Conservation (phyloP, 2,888 invertebrate genomes). For the Chironomus riparius region DNA sequence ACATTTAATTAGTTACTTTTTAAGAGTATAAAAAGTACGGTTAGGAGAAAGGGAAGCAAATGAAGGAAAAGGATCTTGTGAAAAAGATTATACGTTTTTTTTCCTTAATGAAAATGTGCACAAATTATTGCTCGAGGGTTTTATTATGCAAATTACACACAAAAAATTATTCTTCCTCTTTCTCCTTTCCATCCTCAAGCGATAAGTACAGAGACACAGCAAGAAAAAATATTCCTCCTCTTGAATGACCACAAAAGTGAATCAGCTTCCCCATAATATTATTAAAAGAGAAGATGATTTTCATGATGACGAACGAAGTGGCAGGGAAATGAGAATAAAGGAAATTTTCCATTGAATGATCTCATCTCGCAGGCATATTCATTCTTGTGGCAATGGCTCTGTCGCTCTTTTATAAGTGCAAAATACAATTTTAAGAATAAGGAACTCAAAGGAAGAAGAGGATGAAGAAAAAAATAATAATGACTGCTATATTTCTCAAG, state of each 20-base stretch:
- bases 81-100: not conserved
- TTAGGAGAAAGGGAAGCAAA: not conserved
- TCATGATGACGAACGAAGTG: not conserved
- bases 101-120: slow-evolving; percentile 13
- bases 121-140: slow-evolving; percentile 12
- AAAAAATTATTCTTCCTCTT: not conserved
- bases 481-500: not conserved
- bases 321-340: not conserved
- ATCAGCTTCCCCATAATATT: not conserved
- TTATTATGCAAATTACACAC: slow-evolving; percentile 9
- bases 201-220: not conserved
- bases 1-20: slow-evolving; percentile 14
- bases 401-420: not conserved
- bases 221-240: not conserved
- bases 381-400: not conserved
- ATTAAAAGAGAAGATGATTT: not conserved
- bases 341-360: slow-evolving; percentile 8
- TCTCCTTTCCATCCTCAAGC: not conserved
- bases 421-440: not conserved
- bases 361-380: not conserved
- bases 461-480: not conserved
- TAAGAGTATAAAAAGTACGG: not conserved
- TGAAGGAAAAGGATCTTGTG: not conserved
- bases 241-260: slow-evolving; percentile 6
- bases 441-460: not conserved